Base-by-base conservation (phyloP, 2,113 vertebrate species). In the Hiodon tergisus region DNA sequence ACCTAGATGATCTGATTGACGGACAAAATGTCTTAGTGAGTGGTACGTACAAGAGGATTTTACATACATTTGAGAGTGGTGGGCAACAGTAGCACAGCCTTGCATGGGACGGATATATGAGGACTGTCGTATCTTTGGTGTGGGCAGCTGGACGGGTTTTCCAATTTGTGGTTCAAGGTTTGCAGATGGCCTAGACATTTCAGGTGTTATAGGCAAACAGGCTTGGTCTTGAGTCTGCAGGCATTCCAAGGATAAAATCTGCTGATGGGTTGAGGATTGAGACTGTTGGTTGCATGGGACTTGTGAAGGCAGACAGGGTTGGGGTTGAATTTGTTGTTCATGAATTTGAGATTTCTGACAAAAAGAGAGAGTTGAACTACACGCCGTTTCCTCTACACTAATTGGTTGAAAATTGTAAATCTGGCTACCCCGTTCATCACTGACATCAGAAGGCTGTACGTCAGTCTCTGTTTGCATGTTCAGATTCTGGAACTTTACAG, bases 391-490 rank as follows among this genome's bases (percentile, higher is more conserved):
- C 47, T 47, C 61, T 79, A 68, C 87, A 92, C 81, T 92, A 91
- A 70, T 84, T 89, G 90, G 91, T 79, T 93, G 91, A 51, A 86
- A 81, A 0, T 77, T 82, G 17, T 89, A 88, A 17, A 87, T 89
- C 74, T 86, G 88, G 61, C 86, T 88, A 83, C 91, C 90, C 76
- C 87, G 89, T 83, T 92, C 91, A 16, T 88, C 88, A 3, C 91
- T 92, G 0, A 84, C 77, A 0, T 83, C 81, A 82, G 91, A 93
- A 74, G 84, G 80, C 76, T 88, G 89, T 63, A 84, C 84, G 10
- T 87, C 86, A 80, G 87, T 87, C 47, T 86, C 86, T 0, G 82
- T 87, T 72, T 93, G 92, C 9, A 88, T 91, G 62, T 86, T 81
- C 73, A 89, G 80, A 57, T 91, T 80, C 5, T 84, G 85, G 59